Percentiles rank a stretch among this genome's conserved stretches.
phyloP scores from a whole-genome alignment of 2,797 vertebrate species.

The Cossypha heuglini region DNA sequence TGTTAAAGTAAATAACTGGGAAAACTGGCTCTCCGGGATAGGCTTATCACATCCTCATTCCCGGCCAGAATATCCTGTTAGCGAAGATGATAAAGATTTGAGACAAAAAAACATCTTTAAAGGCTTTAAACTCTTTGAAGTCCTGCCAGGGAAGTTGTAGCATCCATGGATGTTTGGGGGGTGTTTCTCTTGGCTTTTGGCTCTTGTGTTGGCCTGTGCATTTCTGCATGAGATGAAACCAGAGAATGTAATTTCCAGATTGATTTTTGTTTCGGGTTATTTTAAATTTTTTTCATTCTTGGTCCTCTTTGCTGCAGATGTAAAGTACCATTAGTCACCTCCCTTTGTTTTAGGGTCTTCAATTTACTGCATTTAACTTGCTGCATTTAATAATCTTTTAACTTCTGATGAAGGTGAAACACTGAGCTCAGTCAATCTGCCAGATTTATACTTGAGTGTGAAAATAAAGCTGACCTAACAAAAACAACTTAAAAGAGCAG shows the following conservation, averaged over 20 bases:
- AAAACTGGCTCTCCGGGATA: not conserved
- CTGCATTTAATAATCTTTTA: not conserved
- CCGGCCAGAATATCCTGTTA: not conserved
- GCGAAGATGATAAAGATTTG: not conserved
- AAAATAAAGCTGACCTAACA: not conserved
- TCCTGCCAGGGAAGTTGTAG: not conserved
- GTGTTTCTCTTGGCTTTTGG: not conserved
- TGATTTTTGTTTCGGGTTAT: accelerated
- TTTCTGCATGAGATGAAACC: not conserved
- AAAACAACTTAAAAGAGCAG: not conserved
- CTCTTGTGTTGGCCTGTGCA: accelerated
- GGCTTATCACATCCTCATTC: not conserved
- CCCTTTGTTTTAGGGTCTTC: not conserved
- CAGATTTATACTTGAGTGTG: not conserved
- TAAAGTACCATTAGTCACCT: not conserved
- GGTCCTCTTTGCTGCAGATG: not conserved
- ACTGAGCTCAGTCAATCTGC: not conserved
- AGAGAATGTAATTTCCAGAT: not conserved
- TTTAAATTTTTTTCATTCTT: accelerated
- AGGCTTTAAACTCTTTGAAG: not conserved
- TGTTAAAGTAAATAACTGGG: not conserved
- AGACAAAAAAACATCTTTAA: not conserved
- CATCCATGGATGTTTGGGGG: not conserved
- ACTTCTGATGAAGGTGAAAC: not conserved
- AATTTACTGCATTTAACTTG: not conserved